These are phyloP conservation scores for Amphiprion ocellaris DNA, from an alignment of 2,113 vertebrate species.

Conservation along the genomic window DNA sequence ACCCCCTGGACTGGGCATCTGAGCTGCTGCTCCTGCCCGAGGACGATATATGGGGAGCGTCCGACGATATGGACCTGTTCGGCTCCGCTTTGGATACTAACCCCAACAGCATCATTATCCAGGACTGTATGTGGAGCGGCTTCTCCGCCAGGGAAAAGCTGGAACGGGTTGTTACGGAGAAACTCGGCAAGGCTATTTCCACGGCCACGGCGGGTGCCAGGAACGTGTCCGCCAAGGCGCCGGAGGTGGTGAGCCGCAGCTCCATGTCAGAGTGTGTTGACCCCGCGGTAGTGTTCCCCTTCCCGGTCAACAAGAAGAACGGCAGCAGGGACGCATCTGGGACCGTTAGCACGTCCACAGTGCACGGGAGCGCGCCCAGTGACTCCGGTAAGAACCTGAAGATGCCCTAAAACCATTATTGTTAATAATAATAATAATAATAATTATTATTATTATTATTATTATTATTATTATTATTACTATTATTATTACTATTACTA, in stretches of 20 bases:
- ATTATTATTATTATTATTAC: not conserved
- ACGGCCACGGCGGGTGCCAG: slow-evolving; percentile 58
- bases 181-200: slow-evolving; percentile 88
- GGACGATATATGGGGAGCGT: slow-evolving; percentile 88
- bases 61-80: slow-evolving; percentile 87
- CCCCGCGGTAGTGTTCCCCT: slow-evolving; percentile 93
- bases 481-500: not conserved
- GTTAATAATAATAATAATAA: no score
- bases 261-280: slow-evolving; percentile 91
- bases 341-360: slow-evolving; percentile 54
- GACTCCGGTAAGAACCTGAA: slow-evolving; percentile 89
- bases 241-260: slow-evolving; percentile 82
- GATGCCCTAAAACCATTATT: slow-evolving; percentile 11
- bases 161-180: slow-evolving; percentile 93
- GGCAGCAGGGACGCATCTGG: slow-evolving; percentile 67
- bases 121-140: slow-evolving; percentile 99
- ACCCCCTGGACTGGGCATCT: slow-evolving; percentile 94
- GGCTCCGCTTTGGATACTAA: slow-evolving; percentile 89
- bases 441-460: not conserved
- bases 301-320: slow-evolving; percentile 89
- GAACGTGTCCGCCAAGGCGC: slow-evolving; percentile 68
- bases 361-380: slow-evolving; percentile 84
- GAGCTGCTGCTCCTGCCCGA: slow-evolving; percentile 92
- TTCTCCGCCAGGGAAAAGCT: slow-evolving; percentile 96
- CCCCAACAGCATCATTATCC: slow-evolving; percentile 94